phyloP scores from a whole-genome alignment of 2,797 vertebrate species.

The Erithacus rubecula region DNA sequence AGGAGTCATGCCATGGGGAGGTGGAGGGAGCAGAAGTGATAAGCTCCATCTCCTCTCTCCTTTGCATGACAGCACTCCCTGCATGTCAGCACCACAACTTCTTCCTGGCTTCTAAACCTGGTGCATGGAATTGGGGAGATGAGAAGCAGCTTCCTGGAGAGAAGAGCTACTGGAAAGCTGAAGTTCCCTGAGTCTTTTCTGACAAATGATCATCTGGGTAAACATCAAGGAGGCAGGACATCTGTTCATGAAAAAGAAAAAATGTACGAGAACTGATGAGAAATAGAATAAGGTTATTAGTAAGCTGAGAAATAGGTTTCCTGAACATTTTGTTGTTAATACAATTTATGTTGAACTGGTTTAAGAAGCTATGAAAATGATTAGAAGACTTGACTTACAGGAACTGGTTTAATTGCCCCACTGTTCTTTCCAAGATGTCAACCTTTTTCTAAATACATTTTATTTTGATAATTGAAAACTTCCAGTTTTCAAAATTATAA shows the following conservation, averaged over 20 bases:
- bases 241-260: not conserved
- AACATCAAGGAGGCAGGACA: not conserved
- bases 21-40: not conserved
- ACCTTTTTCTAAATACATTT: not conserved
- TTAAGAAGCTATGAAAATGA: not conserved
- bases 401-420: not conserved
- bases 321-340: not conserved
- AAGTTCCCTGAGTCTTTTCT: not conserved
- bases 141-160: not conserved
- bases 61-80: not conserved
- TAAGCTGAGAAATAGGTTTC: not conserved
- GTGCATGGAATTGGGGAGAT: not conserved
- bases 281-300: not conserved
- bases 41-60: not conserved
- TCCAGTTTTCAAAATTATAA: not conserved
- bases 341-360: not conserved
- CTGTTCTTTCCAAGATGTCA: not conserved
- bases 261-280: not conserved
- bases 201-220: not conserved
- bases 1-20: rapidly evolving
- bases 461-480: not conserved
- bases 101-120: not conserved
- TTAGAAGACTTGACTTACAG: not conserved
- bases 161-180: not conserved
- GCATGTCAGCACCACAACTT: not conserved